Base-by-base conservation (phyloP, 35 echinoderm and acorn worm genomes). In the Apostichopus parvimensis region DNA sequence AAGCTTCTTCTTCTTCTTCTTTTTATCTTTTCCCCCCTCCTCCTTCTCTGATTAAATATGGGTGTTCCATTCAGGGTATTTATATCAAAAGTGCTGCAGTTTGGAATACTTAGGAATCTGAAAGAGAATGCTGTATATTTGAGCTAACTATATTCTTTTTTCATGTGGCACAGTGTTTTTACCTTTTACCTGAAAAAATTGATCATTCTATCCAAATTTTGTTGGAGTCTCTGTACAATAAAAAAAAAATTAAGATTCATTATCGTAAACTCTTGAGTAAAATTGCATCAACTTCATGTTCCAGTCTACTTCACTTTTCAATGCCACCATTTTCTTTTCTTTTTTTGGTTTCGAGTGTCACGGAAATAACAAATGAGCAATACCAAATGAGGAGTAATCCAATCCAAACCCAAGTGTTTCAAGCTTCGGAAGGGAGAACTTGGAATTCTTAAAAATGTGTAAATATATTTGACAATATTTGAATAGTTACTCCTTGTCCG, bases 61-160 rank as follows among this genome's bases (percentile, higher is more conserved):
- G 64, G 14, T 75, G 71, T 75, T 75, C n/a, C 17, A 75, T 75
- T 75, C 71, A 75, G 71, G 71, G 71, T 75, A 75, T 18, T 18
- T 45, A 45, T 45, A 45, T 45, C 34, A 45, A n/a, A 75, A 12
- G 17, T 75, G 71, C 71, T 75, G 71, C 71, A 75, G 71, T 75
- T 75, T 7, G 58, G 58, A 9, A 61, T 12, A 61, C 12, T n/a
- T 75, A 24, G 24, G 17, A 75, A 45, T 28, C 26, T 28, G 34
- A 45, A 75, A 75, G n/a, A 18, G 71, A 61, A 18, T 22, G 71
- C 71, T 75, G 71, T 75, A 75, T 22, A 75, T 75, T 68, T 68
- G 11, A 14, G 64, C 64, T 75, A 18, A 22, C n/a, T 22, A 75
- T 75, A 20, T 18, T 21, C 20, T 18, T 75, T 22, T 1, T 75